A percentile compares a stretch with the other conserved stretches of the same genome.
Conservation (phyloP, 2,888 invertebrate species). For the Metalampra italica region DNA sequence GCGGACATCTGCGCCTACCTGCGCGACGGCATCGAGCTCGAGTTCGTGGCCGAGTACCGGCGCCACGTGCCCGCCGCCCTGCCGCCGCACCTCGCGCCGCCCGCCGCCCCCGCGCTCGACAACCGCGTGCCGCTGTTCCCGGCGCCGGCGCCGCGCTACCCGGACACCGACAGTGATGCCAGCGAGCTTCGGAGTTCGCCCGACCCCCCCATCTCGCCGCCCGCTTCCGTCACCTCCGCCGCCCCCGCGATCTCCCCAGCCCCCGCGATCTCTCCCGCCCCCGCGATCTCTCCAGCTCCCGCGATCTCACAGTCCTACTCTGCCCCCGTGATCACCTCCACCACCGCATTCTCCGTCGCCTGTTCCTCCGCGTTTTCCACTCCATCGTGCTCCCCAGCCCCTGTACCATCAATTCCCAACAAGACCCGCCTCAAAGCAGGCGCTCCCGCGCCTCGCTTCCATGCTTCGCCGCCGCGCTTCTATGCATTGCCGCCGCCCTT, state of each 20-base stretch:
- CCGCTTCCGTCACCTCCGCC: background rate
- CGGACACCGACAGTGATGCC: background rate
- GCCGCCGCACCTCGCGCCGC: conserved; percentile 7
- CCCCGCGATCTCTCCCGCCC: background rate
- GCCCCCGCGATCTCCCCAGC: background rate
- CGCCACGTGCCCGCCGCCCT: conserved; percentile 50
- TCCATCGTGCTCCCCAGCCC: too few species aligned
- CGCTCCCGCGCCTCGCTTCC: background rate
- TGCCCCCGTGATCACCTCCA: background rate
- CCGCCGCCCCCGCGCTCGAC: background rate
- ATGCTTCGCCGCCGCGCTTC: background rate
- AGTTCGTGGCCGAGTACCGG: conserved; percentile 59
- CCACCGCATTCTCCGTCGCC: background rate
- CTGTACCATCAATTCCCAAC: too few species aligned
- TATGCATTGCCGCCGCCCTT: background rate
- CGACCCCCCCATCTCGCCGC: background rate
- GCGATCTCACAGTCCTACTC: too few species aligned
- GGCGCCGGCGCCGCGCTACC: background rate
- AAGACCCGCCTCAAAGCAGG: too few species aligned
- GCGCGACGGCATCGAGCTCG: conserved; percentile 62
- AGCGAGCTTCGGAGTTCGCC: background rate
- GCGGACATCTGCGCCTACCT: conserved; percentile 56
- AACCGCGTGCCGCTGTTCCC: background rate
- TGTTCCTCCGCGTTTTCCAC: background rate
- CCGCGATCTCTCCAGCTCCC: background rate